Conservation (phyloP, 2,113 vertebrate genomes). For the Lasiurus borealis region DNA sequence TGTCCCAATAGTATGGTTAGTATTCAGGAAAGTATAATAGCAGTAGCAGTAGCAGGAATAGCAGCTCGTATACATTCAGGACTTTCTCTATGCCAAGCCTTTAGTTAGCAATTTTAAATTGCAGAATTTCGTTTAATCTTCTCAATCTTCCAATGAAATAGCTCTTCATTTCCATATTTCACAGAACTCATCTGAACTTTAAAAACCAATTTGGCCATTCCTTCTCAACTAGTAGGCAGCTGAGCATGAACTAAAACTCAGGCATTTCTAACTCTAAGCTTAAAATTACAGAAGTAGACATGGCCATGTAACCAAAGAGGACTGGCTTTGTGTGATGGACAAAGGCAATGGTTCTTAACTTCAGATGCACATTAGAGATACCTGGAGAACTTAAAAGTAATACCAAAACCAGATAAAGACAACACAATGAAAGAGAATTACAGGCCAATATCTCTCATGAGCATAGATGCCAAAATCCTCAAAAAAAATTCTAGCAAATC, state of each 20-base stretch:
- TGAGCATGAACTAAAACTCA: not conserved
- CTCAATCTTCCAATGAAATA: not conserved
- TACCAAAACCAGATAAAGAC: too few species aligned
- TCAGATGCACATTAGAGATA: not conserved
- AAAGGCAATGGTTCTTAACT: not conserved
- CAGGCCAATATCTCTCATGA: too few species aligned
- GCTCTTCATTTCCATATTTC: conserved; percentile 7
- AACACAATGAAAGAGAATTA: too few species aligned
- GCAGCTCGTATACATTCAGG: not conserved
- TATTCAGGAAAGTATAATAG: not conserved
- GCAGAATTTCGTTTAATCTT: conserved; percentile 28
- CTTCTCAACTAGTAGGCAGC: not conserved
- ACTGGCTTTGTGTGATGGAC: not conserved
- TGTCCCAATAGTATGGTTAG: not conserved
- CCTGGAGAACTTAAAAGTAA: not conserved
- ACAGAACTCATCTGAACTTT: not conserved
- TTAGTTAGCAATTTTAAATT: not conserved
- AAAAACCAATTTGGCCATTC: not conserved
- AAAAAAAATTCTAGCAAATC: too few species aligned
- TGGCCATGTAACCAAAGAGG: not conserved
- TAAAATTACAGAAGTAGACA: not conserved
- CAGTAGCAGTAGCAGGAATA: not conserved
- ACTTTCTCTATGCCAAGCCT: not conserved
- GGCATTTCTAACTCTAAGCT: not conserved
- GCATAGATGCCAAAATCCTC: too few species aligned